These are phyloP conservation scores for Gymnogyps californianus DNA, from an alignment of 2,113 vertebrate species.

Conservation along the genomic window DNA sequence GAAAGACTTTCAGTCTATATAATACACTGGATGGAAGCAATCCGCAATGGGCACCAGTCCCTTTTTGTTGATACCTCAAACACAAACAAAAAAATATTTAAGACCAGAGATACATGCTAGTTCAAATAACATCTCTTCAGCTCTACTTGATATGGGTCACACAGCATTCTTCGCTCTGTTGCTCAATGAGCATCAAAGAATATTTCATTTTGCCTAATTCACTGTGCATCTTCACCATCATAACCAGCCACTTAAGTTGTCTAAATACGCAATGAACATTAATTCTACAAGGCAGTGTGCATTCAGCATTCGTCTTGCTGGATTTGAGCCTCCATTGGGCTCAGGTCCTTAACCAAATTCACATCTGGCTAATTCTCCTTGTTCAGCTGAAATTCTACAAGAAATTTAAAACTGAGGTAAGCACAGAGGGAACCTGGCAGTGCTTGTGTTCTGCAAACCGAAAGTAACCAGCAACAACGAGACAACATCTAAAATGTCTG, in stretches of 20 bases:
- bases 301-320: background rate
- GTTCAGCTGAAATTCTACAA: background rate
- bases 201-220: constrained; percentile 15
- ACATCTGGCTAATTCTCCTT: background rate
- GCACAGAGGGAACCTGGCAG: background rate
- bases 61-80: background rate
- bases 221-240: background rate
- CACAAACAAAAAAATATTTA: background rate
- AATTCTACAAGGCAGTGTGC: constrained; percentile 5
- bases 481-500: background rate
- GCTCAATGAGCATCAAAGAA: background rate
- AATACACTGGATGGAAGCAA: background rate
- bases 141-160: background rate
- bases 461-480: background rate
- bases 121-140: background rate
- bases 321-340: background rate
- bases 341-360: background rate
- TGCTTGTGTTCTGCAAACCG: background rate
- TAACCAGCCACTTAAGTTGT: constrained; percentile 24
- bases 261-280: background rate
- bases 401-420: background rate
- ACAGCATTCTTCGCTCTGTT: background rate
- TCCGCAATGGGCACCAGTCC: background rate
- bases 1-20: background rate
- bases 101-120: background rate